Base-by-base conservation (phyloP, 2,797 vertebrate species). In the Melanotaenia parkinsoni region DNA sequence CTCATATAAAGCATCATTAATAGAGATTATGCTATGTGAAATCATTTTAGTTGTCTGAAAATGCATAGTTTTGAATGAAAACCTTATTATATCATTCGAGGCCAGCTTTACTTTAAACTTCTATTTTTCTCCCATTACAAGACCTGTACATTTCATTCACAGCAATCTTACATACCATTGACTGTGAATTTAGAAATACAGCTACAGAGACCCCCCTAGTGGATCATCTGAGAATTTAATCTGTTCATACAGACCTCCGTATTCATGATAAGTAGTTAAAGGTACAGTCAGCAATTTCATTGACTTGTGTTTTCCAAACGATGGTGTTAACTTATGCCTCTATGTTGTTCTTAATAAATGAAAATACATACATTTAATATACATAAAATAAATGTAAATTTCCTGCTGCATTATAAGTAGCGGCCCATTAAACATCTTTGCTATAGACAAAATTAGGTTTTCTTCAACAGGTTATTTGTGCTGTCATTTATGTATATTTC, bases 171-270 rank as follows among this genome's bases (percentile, higher is more conserved):
- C 26, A 30, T 30, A 11, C 13, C 18, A 18, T 0, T 35, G 18
- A 9, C 16, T 26, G 18, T 68, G 24, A 40, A 33, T 64, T 72
- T 57, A 88, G 12, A 72, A 8, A 74, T 33, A 24, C 62, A 43
- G 12, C 33, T 45, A 75, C 63, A 78, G 77, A 61, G 89, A 69
- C 28, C 28, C 28, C 28, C 51, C 92, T 56, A 57, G 28, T 88
- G 90, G 90, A 83, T n/a, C 0, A 45, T 30, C 26, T 37, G 43
- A 79, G 79, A 83, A 89, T 11, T 83, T 47, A 68, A 57, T 11
- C 3, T 16, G 5, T 1, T 32, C 13, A 51, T 18, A 1, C n/a
- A 45, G 5, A 20, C 10, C 9, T 60, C 7, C 12, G 5, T 26
- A 35, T 63, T 54, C 9, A 50, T 22, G 18, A 20, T 0, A 47